Base-by-base conservation (phyloP, 2,113 vertebrate species). In the Centropus bengalensis region DNA sequence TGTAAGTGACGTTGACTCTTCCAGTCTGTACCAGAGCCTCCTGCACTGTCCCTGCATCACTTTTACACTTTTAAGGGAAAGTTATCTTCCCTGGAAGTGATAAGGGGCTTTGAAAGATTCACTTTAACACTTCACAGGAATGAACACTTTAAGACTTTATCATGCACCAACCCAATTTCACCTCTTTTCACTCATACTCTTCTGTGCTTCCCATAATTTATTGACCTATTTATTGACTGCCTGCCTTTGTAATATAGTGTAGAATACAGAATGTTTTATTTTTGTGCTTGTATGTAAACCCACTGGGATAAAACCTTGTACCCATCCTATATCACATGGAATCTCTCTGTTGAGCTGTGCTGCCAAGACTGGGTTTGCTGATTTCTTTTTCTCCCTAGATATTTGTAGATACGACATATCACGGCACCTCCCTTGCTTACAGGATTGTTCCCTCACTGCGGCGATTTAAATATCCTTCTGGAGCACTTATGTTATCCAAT, bases 181-280 rank as follows among this genome's bases (percentile, higher is more conserved):
- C 80, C 75, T 55, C 4, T 52, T 90, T 86, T 86, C 89, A 82
- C 96, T 81, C 96, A 75, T 62, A 89, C 84, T 86, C 96, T 93
- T 93, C 93, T 91, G 91, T 85, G 91, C 93, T 97, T 96, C 82
- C 92, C 95, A 84, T 96, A 98, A 98, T 98, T 98, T 98, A 98
- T 98, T 98, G 94, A 96, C 93, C 90, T 98, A 98, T 98, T 98
- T 98, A 98, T 98, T 98, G 97, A 96, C 94, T 79, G 91, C 74
- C 81, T 91, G 86, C 96, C 91, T 96, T 96, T 98, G 98, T 98
- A 98, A 97, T 90, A 98, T 98, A 98, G 73, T 98, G 98, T 98
- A 98, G 98, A 97, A 97, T 98, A 98, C 94, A 94, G 97, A 97
- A 97, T 91, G 87, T 85, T 98, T 97, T 98, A 97, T 98, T 98